Evolutionary conservation across 2,797 vertebrate genomes (phyloP).

Genomic region (Bradypodion ventrale): DNA sequence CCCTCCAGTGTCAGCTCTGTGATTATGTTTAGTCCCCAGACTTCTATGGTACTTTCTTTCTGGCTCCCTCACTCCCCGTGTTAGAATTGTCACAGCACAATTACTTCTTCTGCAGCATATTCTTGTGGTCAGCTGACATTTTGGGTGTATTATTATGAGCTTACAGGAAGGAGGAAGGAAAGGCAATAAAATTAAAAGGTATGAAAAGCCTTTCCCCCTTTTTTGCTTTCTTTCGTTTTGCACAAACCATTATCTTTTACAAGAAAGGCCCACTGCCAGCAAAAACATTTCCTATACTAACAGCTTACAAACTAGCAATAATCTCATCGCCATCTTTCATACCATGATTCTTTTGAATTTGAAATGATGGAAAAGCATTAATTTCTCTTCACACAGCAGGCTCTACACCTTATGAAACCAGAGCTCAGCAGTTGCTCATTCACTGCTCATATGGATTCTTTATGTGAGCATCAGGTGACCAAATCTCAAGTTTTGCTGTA

Average conservation of each 20-base stretch:
- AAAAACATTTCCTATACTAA: constrained; percentile 59
- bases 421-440: constrained; percentile 44
- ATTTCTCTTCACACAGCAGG: constrained; percentile 42
- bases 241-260: constrained; percentile 38
- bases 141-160: constrained; percentile 28
- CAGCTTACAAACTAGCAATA: constrained; percentile 55
- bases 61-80: constrained; percentile 3
- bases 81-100: constrained; percentile 14
- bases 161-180: constrained; percentile 33
- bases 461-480: constrained; percentile 19
- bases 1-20: constrained; percentile 40
- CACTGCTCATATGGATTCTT: constrained; percentile 43
- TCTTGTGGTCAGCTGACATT: neutral
- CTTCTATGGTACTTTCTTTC: constrained; percentile 34
- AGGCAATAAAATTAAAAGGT: constrained; percentile 40
- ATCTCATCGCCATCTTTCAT: constrained; percentile 61
- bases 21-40: constrained; percentile 13
- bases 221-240: constrained; percentile 8
- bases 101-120: neutral
- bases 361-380: constrained; percentile 60
- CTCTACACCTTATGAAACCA: constrained; percentile 54
- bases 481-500: constrained; percentile 40
- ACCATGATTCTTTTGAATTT: constrained; percentile 64
- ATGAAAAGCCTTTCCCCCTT: constrained; percentile 16
- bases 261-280: constrained; percentile 48